Evolutionary conservation across 2,113 vertebrate genomes (phyloP), one percentile per base, ranked within the genome.

Genomic region (Rousettus leschenaultii): DNA sequence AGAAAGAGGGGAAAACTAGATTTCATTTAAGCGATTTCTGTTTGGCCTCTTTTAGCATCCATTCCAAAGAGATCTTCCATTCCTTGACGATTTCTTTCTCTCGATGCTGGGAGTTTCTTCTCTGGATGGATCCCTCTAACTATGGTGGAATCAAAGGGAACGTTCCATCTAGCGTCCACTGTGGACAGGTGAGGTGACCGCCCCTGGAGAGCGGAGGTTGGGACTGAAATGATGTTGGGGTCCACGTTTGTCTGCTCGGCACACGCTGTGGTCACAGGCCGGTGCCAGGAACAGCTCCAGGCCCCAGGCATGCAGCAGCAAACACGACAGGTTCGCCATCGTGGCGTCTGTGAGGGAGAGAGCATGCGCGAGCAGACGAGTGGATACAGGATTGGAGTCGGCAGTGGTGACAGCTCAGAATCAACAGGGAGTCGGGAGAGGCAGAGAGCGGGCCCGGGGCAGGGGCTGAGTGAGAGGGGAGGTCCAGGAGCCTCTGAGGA

Each of bases 71-170:
- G 97, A 99, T 99, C 98, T 99, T 99, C 98, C 99, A 99, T 96
- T 99, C 99, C 21, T 97, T 99, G 98, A 99, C 99, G 16, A 99
- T 99, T 96, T 99, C 99, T 2, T 99, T 99, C 98, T 99, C 99
- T 5, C 99, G 99, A 26, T 99, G 99, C 98, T 99, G 99, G 99
- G 99, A 99, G 96, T 99, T 99, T 95, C 97, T 99, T 95, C 98
- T 99, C 68, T 99, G 99, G 99, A 99, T 99, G 99, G 99, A 99
- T 96, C 99, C 99, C 2, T 98, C 99, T n/a, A 99, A 99, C 97
- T 99, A 98, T 0, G 99, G 99, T 19, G 99, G 99, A 0, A 99
- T 99, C 97, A 99, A 99, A 95, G 99, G 99, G 38, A 99, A 98
- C 82, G 98, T 99, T 86, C 98, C 99, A 5, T 98, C 99, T 83